Evolutionary conservation across 2,888 invertebrate genomes (phyloP).

Genomic region (Eremobia ochroleuca): DNA sequence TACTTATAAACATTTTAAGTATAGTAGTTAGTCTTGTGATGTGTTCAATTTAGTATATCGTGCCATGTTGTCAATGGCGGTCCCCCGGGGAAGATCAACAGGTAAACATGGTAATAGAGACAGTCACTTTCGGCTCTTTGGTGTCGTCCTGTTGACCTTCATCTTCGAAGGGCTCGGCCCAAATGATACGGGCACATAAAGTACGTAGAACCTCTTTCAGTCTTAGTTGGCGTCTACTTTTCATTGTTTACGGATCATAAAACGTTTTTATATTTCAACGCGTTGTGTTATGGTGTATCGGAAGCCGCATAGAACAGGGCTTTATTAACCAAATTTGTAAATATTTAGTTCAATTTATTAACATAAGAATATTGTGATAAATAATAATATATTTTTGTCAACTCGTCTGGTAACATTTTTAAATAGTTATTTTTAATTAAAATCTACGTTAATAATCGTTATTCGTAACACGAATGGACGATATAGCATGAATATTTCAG

Average conservation of each 20-base stretch:
- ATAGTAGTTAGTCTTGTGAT: slow-evolving; percentile 59
- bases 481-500: slow-evolving; percentile 71
- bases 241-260: slow-evolving; percentile 22
- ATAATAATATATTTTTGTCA: slow-evolving; percentile 75
- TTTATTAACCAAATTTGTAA: slow-evolving; percentile 81
- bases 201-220: slow-evolving; percentile 26
- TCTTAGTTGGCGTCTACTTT: slow-evolving; percentile 21
- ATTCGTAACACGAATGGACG: slow-evolving; percentile 62
- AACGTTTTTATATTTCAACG: slow-evolving; percentile 45
- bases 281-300: slow-evolving; percentile 30
- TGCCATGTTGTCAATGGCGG: slow-evolving; percentile 39
- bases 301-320: slow-evolving; percentile 26
- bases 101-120: not conserved
- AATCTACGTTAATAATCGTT: slow-evolving; percentile 62
- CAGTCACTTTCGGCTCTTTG: not conserved
- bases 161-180: not conserved
- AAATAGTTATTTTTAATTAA: slow-evolving; percentile 71
- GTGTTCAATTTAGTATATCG: slow-evolving; percentile 58
- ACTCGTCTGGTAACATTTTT: slow-evolving; percentile 73
- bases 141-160: slow-evolving; percentile 44
- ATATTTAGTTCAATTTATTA: slow-evolving; percentile 87
- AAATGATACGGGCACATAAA: slow-evolving; percentile 45
- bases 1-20: slow-evolving; percentile 26
- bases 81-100: not conserved
- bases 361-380: slow-evolving; percentile 87